Evolutionary conservation across 92 coral and sea anemone genomes (phyloP).

Genomic region (Bergia sp.): DNA sequence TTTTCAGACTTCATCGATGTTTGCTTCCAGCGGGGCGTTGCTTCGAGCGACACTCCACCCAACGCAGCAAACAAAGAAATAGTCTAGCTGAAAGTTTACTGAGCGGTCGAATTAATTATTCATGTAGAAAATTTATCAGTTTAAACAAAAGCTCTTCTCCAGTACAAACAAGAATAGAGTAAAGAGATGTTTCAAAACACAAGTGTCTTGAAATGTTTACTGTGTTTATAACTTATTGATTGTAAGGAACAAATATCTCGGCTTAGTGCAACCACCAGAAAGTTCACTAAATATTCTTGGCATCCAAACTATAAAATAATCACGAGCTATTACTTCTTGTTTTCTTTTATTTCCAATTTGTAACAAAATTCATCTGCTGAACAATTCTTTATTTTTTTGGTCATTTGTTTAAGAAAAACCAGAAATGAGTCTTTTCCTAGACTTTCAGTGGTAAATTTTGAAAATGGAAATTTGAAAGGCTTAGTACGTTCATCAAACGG

Average conservation of each 20-base stretch:
- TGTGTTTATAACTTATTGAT: background rate
- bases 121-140: background rate
- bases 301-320: background rate
- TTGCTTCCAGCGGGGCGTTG: background rate
- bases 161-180: no score
- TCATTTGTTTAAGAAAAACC: background rate
- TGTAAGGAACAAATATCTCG: no score
- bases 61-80: no score
- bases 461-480: background rate
- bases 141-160: background rate
- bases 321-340: background rate
- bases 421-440: background rate
- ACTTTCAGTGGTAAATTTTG: background rate
- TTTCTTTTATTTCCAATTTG: background rate
- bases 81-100: background rate
- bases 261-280: no score
- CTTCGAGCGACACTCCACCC: no score
- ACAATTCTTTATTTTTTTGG: background rate
- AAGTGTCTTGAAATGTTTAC: background rate
- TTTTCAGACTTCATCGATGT: background rate
- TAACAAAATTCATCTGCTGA: background rate
- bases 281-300: background rate
- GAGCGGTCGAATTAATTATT: background rate
- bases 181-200: background rate
- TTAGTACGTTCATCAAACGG: no score